Base-by-base conservation (phyloP, 2,888 invertebrate species). In the Herminia tarsipennalis region DNA sequence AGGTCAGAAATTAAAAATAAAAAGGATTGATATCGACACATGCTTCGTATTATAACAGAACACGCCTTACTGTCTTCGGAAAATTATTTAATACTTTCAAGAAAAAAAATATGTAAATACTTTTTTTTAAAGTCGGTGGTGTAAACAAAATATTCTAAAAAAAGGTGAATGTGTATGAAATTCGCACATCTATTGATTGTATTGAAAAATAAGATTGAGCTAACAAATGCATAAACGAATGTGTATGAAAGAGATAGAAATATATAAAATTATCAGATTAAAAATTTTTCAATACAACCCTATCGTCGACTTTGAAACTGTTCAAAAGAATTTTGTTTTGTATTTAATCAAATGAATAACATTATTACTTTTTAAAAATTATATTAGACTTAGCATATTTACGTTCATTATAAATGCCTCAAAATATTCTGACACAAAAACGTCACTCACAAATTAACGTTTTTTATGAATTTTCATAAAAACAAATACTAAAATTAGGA, bases 1-100 rank as follows among this genome's bases (percentile, higher is more conserved):
- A 45, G 45, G 49, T 55, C 41, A 56, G 38, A 62, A 51, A 46
- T 44, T 42, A 41, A 53, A 56, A 30, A 53, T 21, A 46, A 58
- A 57, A 48, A 43, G 52, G 48, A 44, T 22, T 47, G 21, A 40
- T 45, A 54, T 43, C 36, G 47, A 48, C 46, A 30, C 63, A 66
- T 64, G 66, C 66, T 44, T 44, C 27, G 45, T 39, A 42, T 49
- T 30, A 30, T 48, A 21, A 16, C 12, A 39, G 32, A 34, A 47
- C 32, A 52, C 21, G 30, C 24, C 9, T 40, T 28, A 32, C 21
- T 20, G 42, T 35, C 29, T 30, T 24, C 24, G 29, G 29, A 28
- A 28, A 30, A 22, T 22, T 18, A 21, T 16, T 6, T 18, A 20
- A 28, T 22, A 16, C 21, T 21, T 5, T 32, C 13, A 12, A 16